Conservation (phyloP, 2,888 invertebrate species). For the Monopis laevigella region DNA sequence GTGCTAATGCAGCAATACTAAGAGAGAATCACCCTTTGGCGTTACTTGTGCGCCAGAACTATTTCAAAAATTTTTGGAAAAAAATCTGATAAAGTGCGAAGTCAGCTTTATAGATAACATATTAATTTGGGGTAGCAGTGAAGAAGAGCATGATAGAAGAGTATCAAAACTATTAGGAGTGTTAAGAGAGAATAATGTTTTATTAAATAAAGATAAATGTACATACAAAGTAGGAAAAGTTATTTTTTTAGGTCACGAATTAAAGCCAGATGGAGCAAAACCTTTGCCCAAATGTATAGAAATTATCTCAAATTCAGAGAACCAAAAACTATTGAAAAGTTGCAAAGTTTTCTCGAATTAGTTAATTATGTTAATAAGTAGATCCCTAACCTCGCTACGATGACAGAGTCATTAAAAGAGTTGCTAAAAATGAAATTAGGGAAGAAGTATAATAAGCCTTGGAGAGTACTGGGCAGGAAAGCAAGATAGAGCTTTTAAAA, state of each 20-base stretch:
- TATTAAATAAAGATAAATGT: slow-evolving; percentile 26
- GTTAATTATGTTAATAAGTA: slow-evolving; percentile 25
- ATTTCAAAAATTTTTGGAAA: slow-evolving; percentile 36
- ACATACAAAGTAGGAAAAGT: slow-evolving; percentile 20
- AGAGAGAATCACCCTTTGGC: too few species aligned
- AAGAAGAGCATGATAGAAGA: slow-evolving; percentile 26
- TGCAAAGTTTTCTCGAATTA: slow-evolving; percentile 25
- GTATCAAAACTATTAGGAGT: slow-evolving; percentile 20
- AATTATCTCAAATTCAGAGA: slow-evolving; percentile 23
- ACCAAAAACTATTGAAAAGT: slow-evolving; percentile 22
- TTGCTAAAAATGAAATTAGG: slow-evolving; percentile 9
- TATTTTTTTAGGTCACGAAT: slow-evolving; percentile 25
- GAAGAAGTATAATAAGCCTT: slow-evolving; percentile 18
- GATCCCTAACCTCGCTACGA: slow-evolving; percentile 12
- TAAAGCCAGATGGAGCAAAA: slow-evolving; percentile 24
- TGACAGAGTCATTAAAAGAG: slow-evolving; percentile 8
- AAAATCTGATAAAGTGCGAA: slow-evolving; percentile 27
- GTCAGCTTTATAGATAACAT: slow-evolving; percentile 37
- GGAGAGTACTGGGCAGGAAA: slow-evolving; percentile 12
- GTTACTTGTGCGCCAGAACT: slow-evolving; percentile 40
- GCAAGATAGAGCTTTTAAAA: slow-evolving; percentile 4
- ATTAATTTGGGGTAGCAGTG: slow-evolving; percentile 25
- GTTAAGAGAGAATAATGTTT: slow-evolving; percentile 16
- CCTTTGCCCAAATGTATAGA: slow-evolving; percentile 18
- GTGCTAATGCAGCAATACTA: too few species aligned